A percentile compares a stretch with the other conserved stretches of the same genome.
phyloP scores from a whole-genome alignment of 2,888 invertebrate species.

The Dynastes hyllus region DNA sequence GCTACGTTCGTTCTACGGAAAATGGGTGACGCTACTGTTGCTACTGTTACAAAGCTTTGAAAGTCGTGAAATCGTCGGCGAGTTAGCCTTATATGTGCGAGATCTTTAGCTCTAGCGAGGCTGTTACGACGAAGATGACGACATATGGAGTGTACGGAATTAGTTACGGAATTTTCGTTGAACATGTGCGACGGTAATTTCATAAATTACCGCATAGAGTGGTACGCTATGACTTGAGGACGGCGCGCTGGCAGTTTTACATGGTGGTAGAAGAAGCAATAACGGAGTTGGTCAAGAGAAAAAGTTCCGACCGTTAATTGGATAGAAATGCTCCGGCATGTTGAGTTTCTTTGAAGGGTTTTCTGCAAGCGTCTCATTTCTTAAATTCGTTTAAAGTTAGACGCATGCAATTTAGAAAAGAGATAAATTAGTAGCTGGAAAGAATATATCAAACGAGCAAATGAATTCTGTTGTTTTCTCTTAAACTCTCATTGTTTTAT shows the following conservation, averaged over 20 bases:
- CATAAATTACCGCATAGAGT: constrained; percentile 29
- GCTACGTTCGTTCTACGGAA: background rate
- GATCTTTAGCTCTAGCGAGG: background rate
- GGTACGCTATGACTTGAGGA: background rate
- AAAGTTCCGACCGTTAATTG: background rate
- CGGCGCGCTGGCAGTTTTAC: constrained; percentile 11
- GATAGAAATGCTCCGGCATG: background rate
- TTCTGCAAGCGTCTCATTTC: no score
- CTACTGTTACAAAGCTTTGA: constrained; percentile 8
- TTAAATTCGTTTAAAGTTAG: no score
- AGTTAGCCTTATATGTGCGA: constrained; percentile 2
- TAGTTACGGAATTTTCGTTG: constrained; percentile 28
- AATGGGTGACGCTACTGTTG: background rate
- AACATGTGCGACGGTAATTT: constrained; percentile 40
- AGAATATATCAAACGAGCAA: no score
- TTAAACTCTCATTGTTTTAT: background rate
- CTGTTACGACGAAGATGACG: constrained; percentile 20
- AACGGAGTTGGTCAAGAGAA: background rate
- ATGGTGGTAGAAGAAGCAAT: background rate
- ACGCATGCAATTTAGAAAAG: no score
- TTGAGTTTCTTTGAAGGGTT: no score
- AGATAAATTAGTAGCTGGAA: no score
- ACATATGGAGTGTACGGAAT: constrained; percentile 24
- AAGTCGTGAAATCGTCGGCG: constrained; percentile 26
- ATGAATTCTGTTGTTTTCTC: no score